Evolutionary conservation across 2,888 invertebrate species (phyloP), one percentile per base, ranked within the genome.

Genomic region (Caenorhabditis doughertyi): DNA sequence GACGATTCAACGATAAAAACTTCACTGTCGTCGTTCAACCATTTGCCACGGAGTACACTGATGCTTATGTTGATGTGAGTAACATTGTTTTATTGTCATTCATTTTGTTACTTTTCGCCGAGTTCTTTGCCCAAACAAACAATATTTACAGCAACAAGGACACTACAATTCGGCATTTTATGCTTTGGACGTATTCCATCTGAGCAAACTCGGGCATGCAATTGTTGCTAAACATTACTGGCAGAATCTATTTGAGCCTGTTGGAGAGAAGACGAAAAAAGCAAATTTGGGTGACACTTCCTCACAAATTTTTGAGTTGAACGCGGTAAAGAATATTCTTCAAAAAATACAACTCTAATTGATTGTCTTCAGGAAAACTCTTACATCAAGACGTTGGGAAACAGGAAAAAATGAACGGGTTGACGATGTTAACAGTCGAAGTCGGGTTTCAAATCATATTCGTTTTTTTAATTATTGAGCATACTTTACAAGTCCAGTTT

Each of bases 161-260:
- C 65, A 79, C 49, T 82, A 77, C 53, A 86, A 85, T 56, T 51
- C 77, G 3, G 35, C 67, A 3, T 87, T 86, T 76, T 88, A 88
- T 68, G 86, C 86, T n/a, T 62, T 79, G 1, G 89, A 89, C 53
- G 73, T 85, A 7, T 89, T 89, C 83, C 89, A 89, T 80, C 76
- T 88, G 56, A 80, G 87, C 55, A 85, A 85, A 60, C 80, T 85
- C 21, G 89, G 89, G 11, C 87, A 89, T 55, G 84, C 85, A 1
- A 82, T 86, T 11, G 29, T 86, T 13, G 86, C 88, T 3, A 85
- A 83, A 56, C 56, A 71, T 18, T 70, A 86, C 23, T 89, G 89
- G 89, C 86, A 88, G 39, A 85, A 84, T 79, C 84, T 89, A 11
- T 73, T 89, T n/a, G 85, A 88, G 58, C 84, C 87, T 9, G 84